Evolutionary conservation across 2,888 invertebrate species (phyloP), one percentile per base, ranked within the genome.

Genomic region (Eurytoma adleriae): DNA sequence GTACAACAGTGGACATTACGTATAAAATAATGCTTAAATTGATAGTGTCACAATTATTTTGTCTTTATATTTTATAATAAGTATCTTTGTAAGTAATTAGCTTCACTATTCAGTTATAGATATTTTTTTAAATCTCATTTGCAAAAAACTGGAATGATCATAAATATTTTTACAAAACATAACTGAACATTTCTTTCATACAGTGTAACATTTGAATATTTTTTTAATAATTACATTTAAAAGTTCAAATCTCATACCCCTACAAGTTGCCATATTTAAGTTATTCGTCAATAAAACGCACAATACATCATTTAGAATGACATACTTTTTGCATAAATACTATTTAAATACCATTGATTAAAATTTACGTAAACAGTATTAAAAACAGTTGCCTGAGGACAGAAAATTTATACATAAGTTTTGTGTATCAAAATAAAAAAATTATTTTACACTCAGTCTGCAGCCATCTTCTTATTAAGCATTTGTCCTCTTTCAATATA

Each of bases 391-490:
- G 66, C 52, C 54, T 66, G 14, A 50, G 52, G 27, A 54, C 30
- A 74, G 14, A 74, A 48, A 2, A 24, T 69, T 56, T 69, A 30
- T 59, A 52, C 24, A 16, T 61, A 54, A 48, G 40, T 13, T 14
- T 20, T 59, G 14, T 59, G 14, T 64, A 73, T 66, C 48, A 66
- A 72, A 72, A 40, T 59, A 68, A 74, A 62, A 74, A 68, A 68
- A 18, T 78, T 64, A 30, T 7, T 75, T 24, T 62, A 62, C 18
- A 54, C 18, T 66, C 70, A 67, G 71, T 75, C 57, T 52, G 50
- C 18, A 75, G 40, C 56, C 68, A 73, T 52, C 16, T 71, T 50
- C 52, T 75, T 79, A 79, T 71, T 59, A 54, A 67, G 64, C 71
- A 71, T 66, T 69, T 24, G 10, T 64, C 48, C 20, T 73, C 61